Evolutionary conservation across 2,888 invertebrate species (phyloP).

Genomic region (Phyllotreta striolata): DNA sequence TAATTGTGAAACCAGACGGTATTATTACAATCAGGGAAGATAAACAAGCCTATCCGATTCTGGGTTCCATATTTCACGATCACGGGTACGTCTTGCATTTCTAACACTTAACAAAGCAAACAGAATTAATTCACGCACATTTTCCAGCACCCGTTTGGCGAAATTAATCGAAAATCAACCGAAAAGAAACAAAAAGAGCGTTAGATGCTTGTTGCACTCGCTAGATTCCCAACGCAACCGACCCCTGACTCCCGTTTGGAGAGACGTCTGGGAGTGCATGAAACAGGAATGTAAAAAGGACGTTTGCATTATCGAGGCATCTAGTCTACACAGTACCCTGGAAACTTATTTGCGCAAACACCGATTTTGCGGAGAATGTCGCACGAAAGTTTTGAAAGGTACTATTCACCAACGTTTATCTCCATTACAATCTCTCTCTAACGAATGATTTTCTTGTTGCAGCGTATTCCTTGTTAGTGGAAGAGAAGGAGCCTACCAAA

Average conservation of each 20-base stretch:
- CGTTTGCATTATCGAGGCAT: conserved; percentile 86
- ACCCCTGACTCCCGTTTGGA: conserved; percentile 77
- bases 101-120: too few relatives aligned
- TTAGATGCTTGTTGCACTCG: conserved; percentile 88
- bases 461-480: conserved; percentile 88
- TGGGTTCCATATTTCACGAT: conserved; percentile 85
- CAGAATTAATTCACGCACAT: neutral
- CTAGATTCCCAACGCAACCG: conserved; percentile 85
- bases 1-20: conserved; percentile 79
- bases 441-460: conserved; percentile 48
- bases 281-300: conserved; percentile 80
- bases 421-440: neutral
- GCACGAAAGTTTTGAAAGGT: conserved; percentile 80
- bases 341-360: conserved; percentile 92
- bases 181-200: conserved; percentile 86
- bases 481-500: conserved; percentile 81
- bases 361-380: conserved; percentile 92
- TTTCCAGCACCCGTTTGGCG: conserved; percentile 74
- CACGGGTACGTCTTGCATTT: conserved; percentile 73
- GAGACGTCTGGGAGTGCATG: conserved; percentile 88
- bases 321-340: conserved; percentile 82
- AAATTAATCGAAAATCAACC: conserved; percentile 82
- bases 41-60: conserved; percentile 78
- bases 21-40: conserved; percentile 82
- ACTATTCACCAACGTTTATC: conserved; percentile 25